Evolutionary conservation across 2,888 invertebrate genomes (phyloP), one percentile per base, ranked within the genome.

Genomic region (Watsonalla binaria): DNA sequence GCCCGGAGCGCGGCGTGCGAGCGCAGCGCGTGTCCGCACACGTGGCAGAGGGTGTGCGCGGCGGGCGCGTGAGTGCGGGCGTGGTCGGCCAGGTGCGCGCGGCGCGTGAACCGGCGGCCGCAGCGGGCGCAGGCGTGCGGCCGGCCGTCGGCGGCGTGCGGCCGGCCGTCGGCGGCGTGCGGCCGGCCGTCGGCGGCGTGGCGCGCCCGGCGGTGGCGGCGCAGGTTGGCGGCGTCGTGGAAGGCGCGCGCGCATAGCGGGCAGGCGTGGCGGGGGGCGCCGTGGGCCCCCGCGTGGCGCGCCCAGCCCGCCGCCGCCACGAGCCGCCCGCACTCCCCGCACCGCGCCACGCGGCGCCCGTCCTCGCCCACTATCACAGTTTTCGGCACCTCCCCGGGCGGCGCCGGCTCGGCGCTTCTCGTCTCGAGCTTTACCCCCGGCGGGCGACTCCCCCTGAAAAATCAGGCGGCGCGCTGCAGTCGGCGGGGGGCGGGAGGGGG

Each of bases 221-320:
- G 83, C 35, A 93, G 77, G 65, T 92, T 92, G 45, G 84, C 87
- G 54, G 92, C 86, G 54, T 93, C 93, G 1, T 92, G 91, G 72
- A 94, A 94, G 78, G 82, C 92, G 15, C 91, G 85, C 0, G 84
- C 83, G 74, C 93, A 94, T 39, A 74, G 59, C 54, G 88, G 84
- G 77, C 94, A 94, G 0, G 91, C 74, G 72, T 92, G 39, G 82
- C 76, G 63, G 84, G 91, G 0, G 92, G 92, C n/a, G n/a, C n/a
- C n/a, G n/a, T n/a, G n/a, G n/a, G n/a, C n/a, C n/a, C n/a, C n/a
- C n/a, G n/a, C 63, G 90, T 63, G 92, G 92, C 6, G 91, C 89
- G 61, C 91, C 91, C 2, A 92, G 72, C 0, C 92, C 91, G 0
- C 92, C 92, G 57, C 92, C 42, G 11, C 11, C 42, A 42, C 92